Base-by-base conservation (phyloP, 2,113 vertebrate genomes). In the Porphyrio hochstetteri region DNA sequence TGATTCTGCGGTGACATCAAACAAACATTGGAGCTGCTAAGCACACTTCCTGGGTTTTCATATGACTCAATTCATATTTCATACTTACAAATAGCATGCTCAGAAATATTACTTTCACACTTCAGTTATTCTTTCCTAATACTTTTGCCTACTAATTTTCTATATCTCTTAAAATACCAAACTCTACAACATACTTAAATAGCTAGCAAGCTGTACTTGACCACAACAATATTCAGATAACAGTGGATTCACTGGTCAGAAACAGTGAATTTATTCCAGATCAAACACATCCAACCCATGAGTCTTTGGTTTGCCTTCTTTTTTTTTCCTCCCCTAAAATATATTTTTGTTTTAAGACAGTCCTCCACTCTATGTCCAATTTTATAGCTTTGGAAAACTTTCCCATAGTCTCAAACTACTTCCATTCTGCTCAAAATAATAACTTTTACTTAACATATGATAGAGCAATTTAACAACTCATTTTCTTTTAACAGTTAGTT, bases 381-480 rank as follows among this genome's bases (percentile, higher is more conserved):
- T 86, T 83, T 80, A 92, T 23, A 68, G 50, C 63, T 82, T 94
- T 77, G 10, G 53, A 86, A 90, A 92, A 86, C 59, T 86, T 67
- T 69, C 24, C 42, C 25, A 38, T 33, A 7, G 28, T 40, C 52
- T 92, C 65, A 69, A 24, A 72, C 23, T 82, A 61, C 69, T 92
- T 80, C 42, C 13, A 82, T 83, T 86, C 38, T 55, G 16, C 59
- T 90, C 55, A 75, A 70, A 94, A 94, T 74, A 88, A 57, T 56
- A 90, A 90, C 75, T 95, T 93, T 84, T 68, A 70, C 17, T 89
- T 92, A 88, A 77, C 24, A 23, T 60, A 89, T 28, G 64, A 95
- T 36, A 92, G 53, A 88, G 36, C n/a, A 88, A 96, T 94, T 96
- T 90, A 94, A 91, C 65, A 95, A 86, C 46, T 96, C 52, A 19